Conservation (phyloP, 2,797 vertebrate genomes). For the Centroberyx gerrardi region DNA sequence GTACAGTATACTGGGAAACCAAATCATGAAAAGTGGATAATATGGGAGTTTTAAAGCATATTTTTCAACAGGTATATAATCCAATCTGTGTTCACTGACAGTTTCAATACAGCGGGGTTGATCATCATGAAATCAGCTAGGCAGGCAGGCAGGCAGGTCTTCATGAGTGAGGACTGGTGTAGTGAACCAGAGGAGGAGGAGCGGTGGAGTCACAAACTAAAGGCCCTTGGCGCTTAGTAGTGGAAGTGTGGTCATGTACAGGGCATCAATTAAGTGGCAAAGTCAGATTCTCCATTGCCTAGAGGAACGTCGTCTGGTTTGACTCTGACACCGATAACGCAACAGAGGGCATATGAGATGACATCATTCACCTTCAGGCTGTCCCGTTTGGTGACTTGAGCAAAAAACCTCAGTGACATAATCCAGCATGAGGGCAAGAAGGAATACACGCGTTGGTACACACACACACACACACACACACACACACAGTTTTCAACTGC, state of each 20-base stretch:
- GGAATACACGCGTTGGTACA: not conserved
- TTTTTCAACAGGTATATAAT: not conserved
- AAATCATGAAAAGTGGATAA: too few species aligned
- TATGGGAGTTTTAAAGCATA: too few species aligned
- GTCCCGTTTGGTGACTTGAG: conserved; percentile 10
- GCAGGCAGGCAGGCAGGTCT: conserved; percentile 15
- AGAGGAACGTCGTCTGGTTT: conserved; percentile 3
- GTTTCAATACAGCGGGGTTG: not conserved
- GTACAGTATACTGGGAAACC: too few species aligned
- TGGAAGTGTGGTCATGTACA: conserved; percentile 50
- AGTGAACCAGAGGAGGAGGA: conserved; percentile 35
- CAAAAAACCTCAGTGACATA: conserved; percentile 20
- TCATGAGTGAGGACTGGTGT: conserved; percentile 19
- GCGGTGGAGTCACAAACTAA: conserved; percentile 20
- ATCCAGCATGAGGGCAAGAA: conserved; percentile 4
- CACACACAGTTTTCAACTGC: not conserved
- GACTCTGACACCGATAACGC: not conserved
- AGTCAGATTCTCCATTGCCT: conserved; percentile 35
- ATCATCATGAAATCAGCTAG: conserved; percentile 11
- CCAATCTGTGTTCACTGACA: not conserved
- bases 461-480: not conserved
- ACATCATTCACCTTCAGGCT: conserved; percentile 42
- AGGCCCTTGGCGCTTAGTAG: conserved; percentile 46
- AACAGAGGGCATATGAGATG: conserved; percentile 35
- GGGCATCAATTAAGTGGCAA: conserved; percentile 29